These are phyloP conservation scores for Acanthurus lineatus DNA, from an alignment of 2,797 vertebrate genomes.

Conservation along the genomic window DNA sequence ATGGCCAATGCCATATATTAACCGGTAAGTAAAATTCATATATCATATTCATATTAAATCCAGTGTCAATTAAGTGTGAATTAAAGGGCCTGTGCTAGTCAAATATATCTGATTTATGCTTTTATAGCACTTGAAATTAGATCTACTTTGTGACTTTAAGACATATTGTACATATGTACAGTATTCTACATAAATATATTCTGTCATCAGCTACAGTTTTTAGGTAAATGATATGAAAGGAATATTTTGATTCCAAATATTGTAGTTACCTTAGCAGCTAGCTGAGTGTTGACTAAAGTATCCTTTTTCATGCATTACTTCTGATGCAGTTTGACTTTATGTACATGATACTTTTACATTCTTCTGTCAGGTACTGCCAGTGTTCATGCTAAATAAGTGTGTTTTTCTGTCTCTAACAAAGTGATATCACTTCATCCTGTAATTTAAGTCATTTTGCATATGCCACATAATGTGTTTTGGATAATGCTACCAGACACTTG, in stretches of 20 bases:
- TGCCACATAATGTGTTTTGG: not conserved
- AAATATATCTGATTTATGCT: no score
- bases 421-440: not conserved
- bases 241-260: slow-evolving; percentile 9
- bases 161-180: not conserved
- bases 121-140: not conserved
- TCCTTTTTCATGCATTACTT: not conserved
- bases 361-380: no score
- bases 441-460: not conserved
- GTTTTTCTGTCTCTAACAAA: not conserved
- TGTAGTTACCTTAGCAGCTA: not conserved
- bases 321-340: not conserved
- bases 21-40: no score
- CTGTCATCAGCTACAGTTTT: not conserved
- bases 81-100: no score
- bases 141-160: slow-evolving; percentile 1
- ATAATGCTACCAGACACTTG: not conserved
- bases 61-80: no score
- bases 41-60: no score
- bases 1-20: not conserved
- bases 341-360: no score
- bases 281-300: not conserved
- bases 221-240: no score
- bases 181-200: not conserved
- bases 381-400: not conserved